These are phyloP conservation scores for Thryonomys swinderianus DNA, from an alignment of 2,113 vertebrate genomes.

Conservation along the genomic window DNA sequence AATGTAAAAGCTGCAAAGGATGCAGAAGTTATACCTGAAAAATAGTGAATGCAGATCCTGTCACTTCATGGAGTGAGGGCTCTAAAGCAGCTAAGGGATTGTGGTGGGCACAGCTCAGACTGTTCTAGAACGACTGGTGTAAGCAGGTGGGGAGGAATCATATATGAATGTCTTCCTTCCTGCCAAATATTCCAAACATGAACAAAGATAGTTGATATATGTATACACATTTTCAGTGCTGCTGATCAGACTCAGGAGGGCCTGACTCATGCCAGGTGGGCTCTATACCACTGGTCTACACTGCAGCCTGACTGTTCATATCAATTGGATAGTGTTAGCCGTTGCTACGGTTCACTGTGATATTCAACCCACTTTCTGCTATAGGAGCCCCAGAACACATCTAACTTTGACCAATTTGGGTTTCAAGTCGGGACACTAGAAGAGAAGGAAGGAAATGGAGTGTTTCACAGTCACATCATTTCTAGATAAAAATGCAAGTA, in stretches of 20 bases:
- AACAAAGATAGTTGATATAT: not conserved
- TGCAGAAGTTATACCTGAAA: not conserved
- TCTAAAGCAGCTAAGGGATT: not conserved
- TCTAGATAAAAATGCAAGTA: not conserved
- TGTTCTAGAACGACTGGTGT: not conserved
- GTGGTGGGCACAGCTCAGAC: not conserved
- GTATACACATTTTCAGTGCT: not conserved
- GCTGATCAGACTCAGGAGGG: not conserved
- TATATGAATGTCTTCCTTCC: not conserved
- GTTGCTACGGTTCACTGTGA: not conserved
- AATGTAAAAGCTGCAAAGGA: not conserved
- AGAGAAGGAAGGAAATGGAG: constrained; percentile 33
- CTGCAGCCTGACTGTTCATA: not conserved
- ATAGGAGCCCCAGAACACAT: not conserved
- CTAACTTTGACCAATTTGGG: not conserved
- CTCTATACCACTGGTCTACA: not conserved
- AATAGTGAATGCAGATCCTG: not conserved
- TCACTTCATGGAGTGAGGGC: not conserved
- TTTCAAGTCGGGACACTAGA: not conserved
- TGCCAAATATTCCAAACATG: not conserved
- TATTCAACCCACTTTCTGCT: not conserved
- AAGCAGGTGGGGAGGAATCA: not conserved
- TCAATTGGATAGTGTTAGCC: not conserved
- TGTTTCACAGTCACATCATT: not conserved
- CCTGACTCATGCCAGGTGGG: no score